These are phyloP conservation scores for Callopanchax toddi DNA, from an alignment of 2,113 vertebrate genomes.

Conservation along the genomic window DNA sequence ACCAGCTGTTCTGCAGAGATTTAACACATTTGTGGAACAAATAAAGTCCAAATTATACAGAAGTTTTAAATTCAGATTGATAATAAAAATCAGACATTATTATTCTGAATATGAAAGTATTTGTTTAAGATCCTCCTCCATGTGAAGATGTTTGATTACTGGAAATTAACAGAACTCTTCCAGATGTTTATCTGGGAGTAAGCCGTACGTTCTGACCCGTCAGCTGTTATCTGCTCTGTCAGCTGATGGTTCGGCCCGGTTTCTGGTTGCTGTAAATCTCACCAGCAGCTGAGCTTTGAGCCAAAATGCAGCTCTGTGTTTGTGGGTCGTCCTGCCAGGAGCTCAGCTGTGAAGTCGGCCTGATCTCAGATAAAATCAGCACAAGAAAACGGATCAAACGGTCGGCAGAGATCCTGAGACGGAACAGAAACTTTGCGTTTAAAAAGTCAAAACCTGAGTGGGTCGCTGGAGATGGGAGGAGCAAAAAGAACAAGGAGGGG, in stretches of 20 bases:
- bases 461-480: too few species aligned
- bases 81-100: too few species aligned
- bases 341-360: conserved; percentile 27
- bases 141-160: background rate
- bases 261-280: conserved; percentile 41
- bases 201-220: conserved; percentile 1
- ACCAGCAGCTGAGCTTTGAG: conserved; percentile 9
- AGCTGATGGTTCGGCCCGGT: conserved; percentile 6
- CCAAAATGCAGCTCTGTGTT: conserved; percentile 35
- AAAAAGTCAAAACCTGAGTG: background rate
- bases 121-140: background rate
- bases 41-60: conserved; percentile 52
- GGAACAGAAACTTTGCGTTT: too few species aligned
- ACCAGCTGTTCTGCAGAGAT: conserved; percentile 56
- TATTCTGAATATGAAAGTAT: too few species aligned
- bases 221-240: conserved; percentile 3
- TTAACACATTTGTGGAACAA: conserved; percentile 47
- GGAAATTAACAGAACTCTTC: background rate
- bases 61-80: conserved; percentile 2
- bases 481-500: too few species aligned
- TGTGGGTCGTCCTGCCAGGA: conserved; percentile 50
- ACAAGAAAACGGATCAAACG: background rate
- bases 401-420: background rate
- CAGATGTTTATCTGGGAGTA: background rate
- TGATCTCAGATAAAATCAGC: conserved; percentile 35